Conservation (phyloP, 2,888 invertebrate genomes). For the Drosophila multiciliata region DNA sequence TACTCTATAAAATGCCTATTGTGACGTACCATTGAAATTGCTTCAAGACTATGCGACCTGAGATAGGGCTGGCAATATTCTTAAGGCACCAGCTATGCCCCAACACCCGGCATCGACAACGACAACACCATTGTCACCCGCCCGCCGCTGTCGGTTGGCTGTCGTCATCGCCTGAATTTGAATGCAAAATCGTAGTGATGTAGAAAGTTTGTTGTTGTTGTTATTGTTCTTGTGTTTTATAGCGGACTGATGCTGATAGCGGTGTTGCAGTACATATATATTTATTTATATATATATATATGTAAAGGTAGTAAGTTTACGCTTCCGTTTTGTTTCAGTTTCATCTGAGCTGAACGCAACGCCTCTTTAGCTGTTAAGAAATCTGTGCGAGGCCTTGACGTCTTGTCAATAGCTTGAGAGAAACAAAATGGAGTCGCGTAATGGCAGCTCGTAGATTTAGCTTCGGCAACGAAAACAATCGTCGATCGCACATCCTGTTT, state of each 20-base stretch:
- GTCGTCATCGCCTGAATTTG: constrained; percentile 74
- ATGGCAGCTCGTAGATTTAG: constrained; percentile 30
- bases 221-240: constrained; percentile 21
- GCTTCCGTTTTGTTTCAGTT: constrained; percentile 48
- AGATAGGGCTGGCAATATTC: constrained; percentile 44
- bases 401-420: constrained; percentile 9
- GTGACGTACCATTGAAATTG: constrained; percentile 51
- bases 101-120: constrained; percentile 23
- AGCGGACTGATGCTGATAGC: constrained; percentile 12
- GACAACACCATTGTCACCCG: constrained; percentile 11
- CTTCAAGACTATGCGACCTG: constrained; percentile 40
- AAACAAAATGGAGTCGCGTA: constrained; percentile 43
- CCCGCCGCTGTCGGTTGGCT: constrained; percentile 43
- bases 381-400: constrained; percentile 6
- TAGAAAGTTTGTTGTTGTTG: constrained; percentile 21
- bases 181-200: constrained; percentile 59
- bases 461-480: constrained; percentile 37
- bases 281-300: constrained; percentile 1
- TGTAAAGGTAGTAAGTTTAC: constrained; percentile 50
- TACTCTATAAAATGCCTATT: constrained; percentile 25
- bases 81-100: constrained; percentile 35
- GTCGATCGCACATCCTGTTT: constrained; percentile 44
- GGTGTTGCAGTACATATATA: constrained; percentile 45
- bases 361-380: background rate
- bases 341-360: constrained; percentile 14